Base-by-base conservation (phyloP, 2,888 invertebrate species). In the Aleiodes alternator region DNA sequence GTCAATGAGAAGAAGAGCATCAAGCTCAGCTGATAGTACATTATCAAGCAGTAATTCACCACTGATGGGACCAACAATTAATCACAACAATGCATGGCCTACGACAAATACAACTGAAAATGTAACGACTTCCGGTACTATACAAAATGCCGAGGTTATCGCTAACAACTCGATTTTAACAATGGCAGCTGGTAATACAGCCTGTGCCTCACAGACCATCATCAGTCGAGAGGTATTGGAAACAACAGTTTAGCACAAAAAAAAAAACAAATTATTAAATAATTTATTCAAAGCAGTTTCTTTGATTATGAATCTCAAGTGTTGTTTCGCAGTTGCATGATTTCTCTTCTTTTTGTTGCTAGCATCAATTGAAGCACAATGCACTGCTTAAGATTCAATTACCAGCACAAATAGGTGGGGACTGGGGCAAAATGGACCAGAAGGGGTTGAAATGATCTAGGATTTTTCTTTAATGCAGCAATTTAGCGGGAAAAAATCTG, bases 181-280 rank as follows among this genome's bases (percentile, higher is more conserved):
- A 80, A 84, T 89, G 76, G 85, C 90, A 59, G 90, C 90, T 75
- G 81, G 89, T 72, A 87, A 87, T 78, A 83, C 86, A 61, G 85
- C 85, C 76, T 87, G 86, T 78, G 84, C 84, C 48, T 84, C 88
- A 57, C 89, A 88, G 84, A 86, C 89, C 72, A 88, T 87, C 88
- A 90, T 88, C 87, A 90, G 87, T 86, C 89, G 87, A 88, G 93
- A 93, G 93, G 93, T 93, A 93, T 90, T 93, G 88, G 93, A 93
- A 92, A 93, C 93, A 85, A 93, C 93, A 89, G 93, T 93, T 90
- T 93, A 91, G 90, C 82, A 84, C 79, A 78, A 73, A 53, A 16
- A 53, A 16, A 53, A 53, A 53, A 53, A 53, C 4, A 12, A n/a
- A 14, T 53, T 53, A 12, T 16, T 53, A 16, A 16, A 53, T 8